These are phyloP conservation scores for Cinclus cinclus DNA, from an alignment of 2,113 vertebrate species.

Conservation along the genomic window DNA sequence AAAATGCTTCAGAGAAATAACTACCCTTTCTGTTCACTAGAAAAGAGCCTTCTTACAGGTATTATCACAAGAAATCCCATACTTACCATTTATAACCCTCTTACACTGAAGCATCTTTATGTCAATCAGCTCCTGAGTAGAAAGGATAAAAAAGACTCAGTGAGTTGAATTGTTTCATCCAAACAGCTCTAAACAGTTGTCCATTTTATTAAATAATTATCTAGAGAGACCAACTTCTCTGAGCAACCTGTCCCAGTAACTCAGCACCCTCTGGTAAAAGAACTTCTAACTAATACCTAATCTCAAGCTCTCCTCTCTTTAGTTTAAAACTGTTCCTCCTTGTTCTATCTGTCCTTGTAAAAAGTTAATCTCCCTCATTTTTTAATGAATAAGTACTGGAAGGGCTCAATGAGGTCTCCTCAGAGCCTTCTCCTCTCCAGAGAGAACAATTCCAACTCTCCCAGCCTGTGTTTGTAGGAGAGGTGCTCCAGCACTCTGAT, in stretches of 20 bases:
- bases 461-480: neutral
- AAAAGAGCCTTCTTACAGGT: neutral
- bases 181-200: neutral
- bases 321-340: neutral
- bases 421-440: neutral
- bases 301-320: neutral
- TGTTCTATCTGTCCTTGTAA: neutral
- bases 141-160: neutral
- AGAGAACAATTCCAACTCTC: neutral
- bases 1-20: neutral
- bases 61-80: neutral
- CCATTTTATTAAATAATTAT: neutral
- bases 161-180: neutral
- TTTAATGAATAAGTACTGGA: neutral
- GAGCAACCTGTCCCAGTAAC: neutral
- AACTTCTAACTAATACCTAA: neutral
- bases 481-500: neutral
- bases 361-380: neutral
- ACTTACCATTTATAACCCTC: conserved; percentile 88
- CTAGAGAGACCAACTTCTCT: neutral
- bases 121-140: conserved; percentile 91
- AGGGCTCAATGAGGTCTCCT: neutral
- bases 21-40: neutral
- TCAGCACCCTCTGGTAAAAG: neutral
- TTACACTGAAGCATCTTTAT: conserved; percentile 94